Conservation (phyloP, 2,888 invertebrate genomes). For the Standfussiana lucernea region DNA sequence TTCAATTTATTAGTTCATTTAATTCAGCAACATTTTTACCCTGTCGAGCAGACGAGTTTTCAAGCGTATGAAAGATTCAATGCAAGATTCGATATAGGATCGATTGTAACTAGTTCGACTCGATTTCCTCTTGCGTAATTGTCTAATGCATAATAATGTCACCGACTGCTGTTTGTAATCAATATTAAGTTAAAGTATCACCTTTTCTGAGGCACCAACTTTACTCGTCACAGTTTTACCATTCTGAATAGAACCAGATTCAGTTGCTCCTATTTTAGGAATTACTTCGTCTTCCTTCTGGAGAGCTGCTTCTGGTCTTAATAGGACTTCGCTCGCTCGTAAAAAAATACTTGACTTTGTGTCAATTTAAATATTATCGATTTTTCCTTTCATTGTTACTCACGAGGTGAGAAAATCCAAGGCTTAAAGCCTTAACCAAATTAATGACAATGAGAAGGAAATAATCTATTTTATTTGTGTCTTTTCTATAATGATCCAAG, state of each 20-base stretch:
- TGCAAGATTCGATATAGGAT: too few species aligned
- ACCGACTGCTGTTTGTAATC: constrained; percentile 17
- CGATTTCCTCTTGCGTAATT: constrained; percentile 41
- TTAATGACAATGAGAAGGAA: background rate
- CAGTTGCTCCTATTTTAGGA: too few species aligned
- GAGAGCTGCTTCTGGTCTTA: background rate
- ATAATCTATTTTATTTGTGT: background rate
- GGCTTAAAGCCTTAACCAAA: constrained; percentile 20
- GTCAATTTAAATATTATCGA: background rate
- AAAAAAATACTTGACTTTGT: background rate
- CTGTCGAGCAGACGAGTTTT: background rate
- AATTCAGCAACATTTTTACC: too few species aligned
- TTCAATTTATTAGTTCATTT: too few species aligned
- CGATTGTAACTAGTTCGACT: constrained; percentile 23
- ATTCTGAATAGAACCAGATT: constrained; percentile 7
- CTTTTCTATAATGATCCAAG: background rate
- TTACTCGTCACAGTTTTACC: background rate
- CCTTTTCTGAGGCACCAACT: background rate
- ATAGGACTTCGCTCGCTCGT: background rate
- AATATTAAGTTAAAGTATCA: constrained; percentile 38
- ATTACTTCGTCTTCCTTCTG: background rate
- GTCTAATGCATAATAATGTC: constrained; percentile 42
- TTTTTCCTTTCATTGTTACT: constrained; percentile 37
- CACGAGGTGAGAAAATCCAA: constrained; percentile 25
- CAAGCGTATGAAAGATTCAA: background rate